phyloP scores from a whole-genome alignment of 2,888 invertebrate species.

The Creontiades dilutus region DNA sequence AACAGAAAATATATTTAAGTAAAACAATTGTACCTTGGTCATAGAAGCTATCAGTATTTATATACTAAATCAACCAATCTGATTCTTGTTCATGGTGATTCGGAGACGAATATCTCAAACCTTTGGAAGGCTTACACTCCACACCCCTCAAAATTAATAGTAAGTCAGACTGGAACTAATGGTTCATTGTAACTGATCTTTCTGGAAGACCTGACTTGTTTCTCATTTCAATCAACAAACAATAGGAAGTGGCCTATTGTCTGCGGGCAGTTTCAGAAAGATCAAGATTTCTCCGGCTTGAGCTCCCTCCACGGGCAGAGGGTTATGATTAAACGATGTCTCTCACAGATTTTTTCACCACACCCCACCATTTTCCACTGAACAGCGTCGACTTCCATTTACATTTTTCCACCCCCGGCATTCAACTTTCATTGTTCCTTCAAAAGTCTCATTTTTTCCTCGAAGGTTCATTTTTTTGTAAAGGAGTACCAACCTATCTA shows the following conservation, averaged over 20 bases:
- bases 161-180: neutral
- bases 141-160: too few relatives aligned
- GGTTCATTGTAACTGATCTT: constrained; percentile 21
- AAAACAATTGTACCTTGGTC: too few relatives aligned
- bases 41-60: too few relatives aligned
- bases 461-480: neutral
- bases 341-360: constrained; percentile 27
- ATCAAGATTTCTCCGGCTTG: neutral
- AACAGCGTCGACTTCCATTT: constrained; percentile 27
- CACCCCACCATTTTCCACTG: neutral
- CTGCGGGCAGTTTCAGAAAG: neutral
- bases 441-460: neutral
- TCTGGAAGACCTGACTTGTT: neutral
- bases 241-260: constrained; percentile 24
- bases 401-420: constrained; percentile 5
- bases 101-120: too few relatives aligned
- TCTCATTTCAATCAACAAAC: constrained; percentile 21
- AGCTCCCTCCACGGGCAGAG: neutral
- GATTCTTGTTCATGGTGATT: too few relatives aligned
- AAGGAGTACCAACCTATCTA: neutral
- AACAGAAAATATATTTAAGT: too few relatives aligned
- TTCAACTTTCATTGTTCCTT: neutral
- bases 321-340: constrained; percentile 36
- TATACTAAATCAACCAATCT: too few relatives aligned
- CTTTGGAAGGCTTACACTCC: too few relatives aligned